Base-by-base conservation (phyloP, 2,888 invertebrate species). In the Cephonodes hylas region DNA sequence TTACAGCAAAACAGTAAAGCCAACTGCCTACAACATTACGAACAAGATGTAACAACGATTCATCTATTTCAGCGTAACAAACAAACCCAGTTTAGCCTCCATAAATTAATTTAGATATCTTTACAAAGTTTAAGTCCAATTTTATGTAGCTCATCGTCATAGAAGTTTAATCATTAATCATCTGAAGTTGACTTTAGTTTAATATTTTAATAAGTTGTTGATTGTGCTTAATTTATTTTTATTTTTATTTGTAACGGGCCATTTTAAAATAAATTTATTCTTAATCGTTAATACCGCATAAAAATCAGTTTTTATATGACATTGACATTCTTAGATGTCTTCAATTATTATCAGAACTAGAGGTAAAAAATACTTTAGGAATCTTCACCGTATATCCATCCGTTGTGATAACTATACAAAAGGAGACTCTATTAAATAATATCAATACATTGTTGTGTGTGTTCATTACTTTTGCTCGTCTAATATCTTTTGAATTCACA, bases 151-250 rank as follows among this genome's bases (percentile, higher is more conserved):
- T 15, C 15, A 48, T 48, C 27, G 27, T 27, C 48, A 48, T 48
- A 8, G 27, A 48, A 48, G 48, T 48, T 48, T 25, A 15, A 48
- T 48, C 48, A 48, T 48, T 48, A 48, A 48, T 48, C 27, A 48
- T 48, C 48, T 48, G 27, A 25, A 25, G 48, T 48, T 27, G 48
- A 48, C 48, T 27, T 48, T 4, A 48, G 27, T 48, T 48, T 48
- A 48, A 48, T 48, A 27, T 48, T 48, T 27, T 27, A n/a, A 27
- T 15, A 48, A 27, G 25, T 48, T 25, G 25, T 48, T 48, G 25
- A 15, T 48, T 27, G 27, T 48, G 25, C 15, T 3, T 25, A 44
- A 44, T 44, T 44, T 20, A 25, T n/a, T 48, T 38, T 38, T 38
- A 38, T 38, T n/a, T 38, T 38, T n/a, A 38, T 8, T 6, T 15